A percentile compares a stretch with the other conserved stretches of the same genome.
Evolutionary conservation across 2,888 invertebrate species (phyloP).

Genomic region (Drosophila leonis): DNA sequence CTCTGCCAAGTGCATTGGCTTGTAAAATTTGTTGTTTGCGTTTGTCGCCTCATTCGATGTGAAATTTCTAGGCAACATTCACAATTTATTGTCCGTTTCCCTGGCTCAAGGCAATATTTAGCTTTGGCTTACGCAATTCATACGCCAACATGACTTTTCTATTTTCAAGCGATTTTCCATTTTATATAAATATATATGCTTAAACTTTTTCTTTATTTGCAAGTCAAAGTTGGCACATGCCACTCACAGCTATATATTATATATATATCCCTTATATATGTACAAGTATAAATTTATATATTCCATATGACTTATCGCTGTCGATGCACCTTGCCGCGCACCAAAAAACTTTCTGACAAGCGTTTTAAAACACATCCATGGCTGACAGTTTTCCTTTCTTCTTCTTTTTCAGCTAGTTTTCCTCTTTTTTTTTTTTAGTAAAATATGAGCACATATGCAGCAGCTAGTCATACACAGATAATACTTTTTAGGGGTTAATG

Average conservation of each 20-base stretch:
- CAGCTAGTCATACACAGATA: constrained; percentile 15
- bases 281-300: constrained; percentile 7
- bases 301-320: constrained; percentile 48
- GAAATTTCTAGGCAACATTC: constrained; percentile 47
- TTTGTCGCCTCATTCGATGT: constrained; percentile 55
- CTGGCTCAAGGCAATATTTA: constrained; percentile 20
- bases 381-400: constrained; percentile 43
- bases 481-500: constrained; percentile 5
- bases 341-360: constrained; percentile 69
- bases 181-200: neutral
- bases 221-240: constrained; percentile 34
- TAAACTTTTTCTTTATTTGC: constrained; percentile 12
- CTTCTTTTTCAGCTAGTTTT: constrained; percentile 25
- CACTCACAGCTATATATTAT: constrained; percentile 19
- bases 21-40: constrained; percentile 72
- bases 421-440: constrained; percentile 27
- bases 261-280: neutral
- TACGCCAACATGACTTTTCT: constrained; percentile 67
- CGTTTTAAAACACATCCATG: constrained; percentile 61
- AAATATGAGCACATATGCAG: constrained; percentile 47
- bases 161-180: constrained; percentile 48
- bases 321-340: constrained; percentile 50
- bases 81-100: constrained; percentile 52
- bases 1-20: constrained; percentile 70
- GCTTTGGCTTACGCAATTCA: constrained; percentile 14